Evolutionary conservation across 2,888 invertebrate genomes (phyloP).

Genomic region (Drosophila anomalata): DNA sequence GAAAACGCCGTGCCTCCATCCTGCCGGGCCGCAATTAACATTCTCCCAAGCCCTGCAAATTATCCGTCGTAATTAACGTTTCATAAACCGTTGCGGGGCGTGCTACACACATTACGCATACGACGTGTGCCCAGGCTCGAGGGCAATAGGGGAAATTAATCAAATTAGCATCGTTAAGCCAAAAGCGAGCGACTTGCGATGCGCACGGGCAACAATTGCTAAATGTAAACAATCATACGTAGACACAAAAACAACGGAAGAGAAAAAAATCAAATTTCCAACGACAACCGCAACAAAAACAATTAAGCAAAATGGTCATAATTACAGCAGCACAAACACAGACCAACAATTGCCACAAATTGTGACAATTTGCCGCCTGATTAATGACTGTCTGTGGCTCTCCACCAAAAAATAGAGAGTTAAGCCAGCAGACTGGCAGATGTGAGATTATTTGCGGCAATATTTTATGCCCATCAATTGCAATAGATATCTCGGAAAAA

Average conservation of each 20-base stretch:
- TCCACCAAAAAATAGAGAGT: slow-evolving; percentile 19
- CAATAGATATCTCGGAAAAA: slow-evolving; percentile 12
- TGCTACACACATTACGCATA: slow-evolving; percentile 53
- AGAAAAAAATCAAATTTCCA: slow-evolving; percentile 22
- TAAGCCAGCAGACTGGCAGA: slow-evolving; percentile 25
- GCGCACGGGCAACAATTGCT: slow-evolving; percentile 41
- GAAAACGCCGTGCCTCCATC: slow-evolving; percentile 41
- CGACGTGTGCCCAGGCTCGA: slow-evolving; percentile 55
- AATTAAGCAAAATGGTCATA: slow-evolving; percentile 51
- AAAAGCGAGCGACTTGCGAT: slow-evolving; percentile 48
- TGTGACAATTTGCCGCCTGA: slow-evolving; percentile 58
- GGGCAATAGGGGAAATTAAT: slow-evolving; percentile 61
- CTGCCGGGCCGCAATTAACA: slow-evolving; percentile 64
- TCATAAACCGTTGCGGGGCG: slow-evolving; percentile 65
- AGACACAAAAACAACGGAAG: slow-evolving; percentile 42
- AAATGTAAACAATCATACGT: slow-evolving; percentile 62
- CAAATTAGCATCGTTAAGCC: slow-evolving; percentile 71
- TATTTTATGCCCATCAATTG: slow-evolving; percentile 32
- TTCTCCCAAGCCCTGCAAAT: slow-evolving; percentile 52
- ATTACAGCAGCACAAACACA: slow-evolving; percentile 43
- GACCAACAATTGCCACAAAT: slow-evolving; percentile 46
- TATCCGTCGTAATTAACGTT: slow-evolving; percentile 73
- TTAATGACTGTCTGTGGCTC: slow-evolving; percentile 58
- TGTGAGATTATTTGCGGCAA: slow-evolving; percentile 39
- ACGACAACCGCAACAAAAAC: slow-evolving; percentile 39